These are phyloP conservation scores for Metopolophium dirhodum DNA, from an alignment of 1,140 invertebrate genomes.

Conservation along the genomic window DNA sequence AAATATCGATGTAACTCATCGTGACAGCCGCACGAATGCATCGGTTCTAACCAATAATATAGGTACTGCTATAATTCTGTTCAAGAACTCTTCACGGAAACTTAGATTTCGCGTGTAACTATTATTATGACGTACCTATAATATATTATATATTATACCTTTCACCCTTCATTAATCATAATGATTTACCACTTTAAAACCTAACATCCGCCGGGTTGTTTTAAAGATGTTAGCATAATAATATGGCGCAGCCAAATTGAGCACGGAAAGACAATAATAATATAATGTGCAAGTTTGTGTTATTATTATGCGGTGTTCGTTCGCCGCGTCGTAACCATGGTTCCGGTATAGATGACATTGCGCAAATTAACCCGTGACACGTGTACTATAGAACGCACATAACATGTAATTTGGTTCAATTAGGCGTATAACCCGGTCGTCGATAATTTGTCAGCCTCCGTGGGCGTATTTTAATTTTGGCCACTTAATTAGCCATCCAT, in stretches of 20 bases:
- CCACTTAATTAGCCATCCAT: slow-evolving; percentile 35
- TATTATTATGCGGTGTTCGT: neutral
- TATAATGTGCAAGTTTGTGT: neutral
- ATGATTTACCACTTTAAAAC: neutral
- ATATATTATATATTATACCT: neutral
- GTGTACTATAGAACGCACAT: neutral
- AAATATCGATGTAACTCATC: neutral
- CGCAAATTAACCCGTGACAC: slow-evolving; percentile 38
- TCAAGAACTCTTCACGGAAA: neutral
- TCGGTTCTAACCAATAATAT: neutral
- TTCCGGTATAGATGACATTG: neutral
- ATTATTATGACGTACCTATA: neutral
- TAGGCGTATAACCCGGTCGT: neutral
- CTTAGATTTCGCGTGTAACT: neutral
- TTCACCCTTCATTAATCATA: neutral
- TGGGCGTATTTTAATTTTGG: slow-evolving; percentile 36
- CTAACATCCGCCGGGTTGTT: neutral
- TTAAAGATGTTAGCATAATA: neutral
- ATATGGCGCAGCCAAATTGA: neutral
- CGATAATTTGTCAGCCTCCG: neutral
- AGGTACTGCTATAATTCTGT: neutral
- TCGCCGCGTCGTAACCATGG: neutral
- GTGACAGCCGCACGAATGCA: neutral
- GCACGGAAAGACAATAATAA: neutral
- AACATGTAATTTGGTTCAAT: slow-evolving; percentile 27